Conservation (phyloP, 2,888 invertebrate genomes). For the Hipparchia sbordonii region DNA sequence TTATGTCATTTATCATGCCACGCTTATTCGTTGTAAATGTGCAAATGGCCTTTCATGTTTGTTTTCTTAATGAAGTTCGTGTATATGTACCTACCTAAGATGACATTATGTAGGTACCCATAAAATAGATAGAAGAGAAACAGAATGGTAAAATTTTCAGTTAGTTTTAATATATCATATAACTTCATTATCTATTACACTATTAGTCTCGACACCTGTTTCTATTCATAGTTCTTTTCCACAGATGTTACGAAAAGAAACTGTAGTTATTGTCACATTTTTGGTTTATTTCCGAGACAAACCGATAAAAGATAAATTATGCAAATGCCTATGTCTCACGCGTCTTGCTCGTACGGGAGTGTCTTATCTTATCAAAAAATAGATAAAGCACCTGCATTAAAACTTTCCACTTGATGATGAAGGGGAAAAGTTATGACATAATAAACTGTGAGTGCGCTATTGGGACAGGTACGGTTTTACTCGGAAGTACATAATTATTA, state of each 20-base stretch:
- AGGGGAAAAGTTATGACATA: constrained; percentile 52
- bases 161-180: too few species aligned
- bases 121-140: background rate
- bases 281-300: constrained; percentile 53
- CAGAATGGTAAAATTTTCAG: too few species aligned
- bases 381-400: constrained; percentile 64
- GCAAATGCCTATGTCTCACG: constrained; percentile 64
- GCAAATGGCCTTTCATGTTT: constrained; percentile 6
- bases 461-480: background rate
- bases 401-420: constrained; percentile 62
- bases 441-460: background rate
- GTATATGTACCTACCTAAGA: background rate
- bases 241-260: constrained; percentile 21
- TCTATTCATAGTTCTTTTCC: constrained; percentile 14
- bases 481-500: constrained; percentile 8
- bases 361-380: constrained; percentile 72
- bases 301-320: constrained; percentile 53
- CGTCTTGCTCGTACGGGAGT: constrained; percentile 56
- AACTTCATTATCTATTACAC: constrained; percentile 2
- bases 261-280: constrained; percentile 34
- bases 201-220: background rate
- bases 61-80: constrained; percentile 7
- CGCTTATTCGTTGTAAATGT: background rate
- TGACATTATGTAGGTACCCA: too few species aligned
- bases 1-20: constrained; percentile 10